These are phyloP conservation scores for Notolabrus celidotus DNA, from an alignment of 2,797 vertebrate species.

Conservation along the genomic window DNA sequence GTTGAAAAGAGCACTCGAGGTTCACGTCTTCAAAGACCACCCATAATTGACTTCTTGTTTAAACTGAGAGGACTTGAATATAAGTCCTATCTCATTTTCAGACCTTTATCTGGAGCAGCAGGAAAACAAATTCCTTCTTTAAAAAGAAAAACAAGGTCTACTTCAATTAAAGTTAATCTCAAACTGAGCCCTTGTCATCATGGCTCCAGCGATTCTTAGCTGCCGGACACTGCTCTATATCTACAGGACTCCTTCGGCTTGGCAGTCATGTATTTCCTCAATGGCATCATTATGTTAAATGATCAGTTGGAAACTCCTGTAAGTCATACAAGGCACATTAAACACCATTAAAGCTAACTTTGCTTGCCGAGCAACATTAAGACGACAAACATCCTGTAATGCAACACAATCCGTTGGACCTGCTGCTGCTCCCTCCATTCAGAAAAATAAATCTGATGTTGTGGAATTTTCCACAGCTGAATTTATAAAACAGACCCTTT, in stretches of 20 bases:
- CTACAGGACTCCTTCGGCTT: background rate
- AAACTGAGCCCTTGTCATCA: too few relatives aligned
- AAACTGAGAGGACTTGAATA: too few relatives aligned
- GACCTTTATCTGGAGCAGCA: too few relatives aligned
- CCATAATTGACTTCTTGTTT: constrained; percentile 61
- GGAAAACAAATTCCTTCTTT: too few relatives aligned
- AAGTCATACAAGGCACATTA: background rate
- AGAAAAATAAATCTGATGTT: background rate
- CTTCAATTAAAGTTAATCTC: too few relatives aligned
- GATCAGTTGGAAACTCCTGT: background rate
- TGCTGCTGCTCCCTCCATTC: background rate
- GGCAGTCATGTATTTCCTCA: background rate
- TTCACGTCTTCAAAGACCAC: constrained; percentile 81
- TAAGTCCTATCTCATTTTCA: too few relatives aligned
- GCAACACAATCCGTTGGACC: background rate
- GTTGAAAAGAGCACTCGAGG: constrained; percentile 71
- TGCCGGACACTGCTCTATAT: background rate
- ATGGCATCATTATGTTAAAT: background rate
- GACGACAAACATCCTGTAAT: background rate
- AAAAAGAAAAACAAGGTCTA: too few relatives aligned
- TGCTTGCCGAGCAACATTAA: background rate
- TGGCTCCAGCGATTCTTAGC: too few relatives aligned
- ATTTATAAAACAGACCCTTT: background rate
- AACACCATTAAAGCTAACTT: background rate
- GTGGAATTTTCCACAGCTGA: background rate